Evolutionary conservation across 2,888 invertebrate species (phyloP).

Genomic region (Palloptera scutellata): DNA sequence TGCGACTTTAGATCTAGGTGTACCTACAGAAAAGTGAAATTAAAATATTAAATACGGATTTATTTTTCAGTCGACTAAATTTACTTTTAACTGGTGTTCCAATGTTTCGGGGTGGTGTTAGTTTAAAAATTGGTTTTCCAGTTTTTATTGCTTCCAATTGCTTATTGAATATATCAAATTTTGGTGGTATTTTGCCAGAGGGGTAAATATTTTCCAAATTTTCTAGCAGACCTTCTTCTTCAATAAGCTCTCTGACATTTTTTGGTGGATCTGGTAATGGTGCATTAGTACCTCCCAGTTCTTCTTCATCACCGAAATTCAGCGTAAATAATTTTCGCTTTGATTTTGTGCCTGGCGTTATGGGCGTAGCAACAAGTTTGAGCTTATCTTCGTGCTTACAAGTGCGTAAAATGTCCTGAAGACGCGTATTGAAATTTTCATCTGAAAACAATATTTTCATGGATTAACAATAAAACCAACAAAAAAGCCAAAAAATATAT

Average conservation of each 20-base stretch:
- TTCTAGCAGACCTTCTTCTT: conserved; percentile 26
- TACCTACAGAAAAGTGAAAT: conserved; percentile 7
- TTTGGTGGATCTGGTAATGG: conserved; percentile 19
- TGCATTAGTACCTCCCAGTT: conserved; percentile 15
- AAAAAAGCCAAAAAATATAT: conserved; percentile 4
- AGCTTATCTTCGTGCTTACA: conserved; percentile 50
- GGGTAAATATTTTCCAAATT: conserved; percentile 34
- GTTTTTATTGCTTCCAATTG: conserved; percentile 49
- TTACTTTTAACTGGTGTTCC: conserved; percentile 12
- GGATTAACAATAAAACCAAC: background rate
- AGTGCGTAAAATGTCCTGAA: conserved; percentile 52
- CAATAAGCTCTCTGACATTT: conserved; percentile 13
- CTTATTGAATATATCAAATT: conserved; percentile 49
- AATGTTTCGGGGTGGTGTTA: conserved; percentile 40
- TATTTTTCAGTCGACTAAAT: conserved; percentile 11
- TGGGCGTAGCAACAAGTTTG: conserved; percentile 49
- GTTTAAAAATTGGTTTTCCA: conserved; percentile 48
- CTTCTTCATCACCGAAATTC: conserved; percentile 51
- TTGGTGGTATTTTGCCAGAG: conserved; percentile 39
- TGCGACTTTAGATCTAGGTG: conserved; percentile 18
- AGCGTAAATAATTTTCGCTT: conserved; percentile 60
- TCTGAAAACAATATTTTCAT: conserved; percentile 40
- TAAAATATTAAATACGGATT: background rate
- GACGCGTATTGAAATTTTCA: conserved; percentile 42
- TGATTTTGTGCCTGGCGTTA: conserved; percentile 36